Evolutionary conservation across 2,113 vertebrate genomes (phyloP).

Genomic region (Asarcornis scutulata): DNA sequence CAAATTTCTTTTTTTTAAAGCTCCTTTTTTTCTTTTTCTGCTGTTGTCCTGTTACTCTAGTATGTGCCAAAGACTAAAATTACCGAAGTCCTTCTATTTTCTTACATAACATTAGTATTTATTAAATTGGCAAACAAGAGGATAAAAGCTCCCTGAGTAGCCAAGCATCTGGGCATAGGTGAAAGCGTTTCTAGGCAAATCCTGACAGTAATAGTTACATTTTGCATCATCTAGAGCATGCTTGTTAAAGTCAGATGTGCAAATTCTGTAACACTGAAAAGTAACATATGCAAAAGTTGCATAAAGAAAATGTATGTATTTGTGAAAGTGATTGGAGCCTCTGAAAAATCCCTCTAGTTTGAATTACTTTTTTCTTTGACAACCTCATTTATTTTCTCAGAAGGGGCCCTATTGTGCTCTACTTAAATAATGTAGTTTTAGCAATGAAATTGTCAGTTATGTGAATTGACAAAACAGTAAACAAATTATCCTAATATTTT

Average conservation of each 20-base stretch:
- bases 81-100: neutral
- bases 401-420: neutral
- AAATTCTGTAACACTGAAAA: neutral
- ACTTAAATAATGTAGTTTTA: neutral
- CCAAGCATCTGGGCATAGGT: neutral
- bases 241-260: neutral
- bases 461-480: neutral
- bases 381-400: neutral
- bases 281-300: neutral
- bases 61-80: neutral
- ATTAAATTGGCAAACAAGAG: neutral
- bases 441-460: neutral
- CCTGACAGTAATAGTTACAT: neutral
- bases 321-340: neutral
- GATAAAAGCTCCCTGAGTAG: neutral
- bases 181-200: neutral
- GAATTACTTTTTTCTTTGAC: neutral
- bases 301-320: neutral
- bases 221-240: neutral
- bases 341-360: neutral
- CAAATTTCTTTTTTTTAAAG: neutral
- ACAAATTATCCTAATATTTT: neutral
- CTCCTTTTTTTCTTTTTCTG: neutral
- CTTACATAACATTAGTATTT: neutral
- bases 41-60: neutral